Evolutionary conservation across 2,888 invertebrate genomes (phyloP).

Genomic region (Xanthia icteritia): DNA sequence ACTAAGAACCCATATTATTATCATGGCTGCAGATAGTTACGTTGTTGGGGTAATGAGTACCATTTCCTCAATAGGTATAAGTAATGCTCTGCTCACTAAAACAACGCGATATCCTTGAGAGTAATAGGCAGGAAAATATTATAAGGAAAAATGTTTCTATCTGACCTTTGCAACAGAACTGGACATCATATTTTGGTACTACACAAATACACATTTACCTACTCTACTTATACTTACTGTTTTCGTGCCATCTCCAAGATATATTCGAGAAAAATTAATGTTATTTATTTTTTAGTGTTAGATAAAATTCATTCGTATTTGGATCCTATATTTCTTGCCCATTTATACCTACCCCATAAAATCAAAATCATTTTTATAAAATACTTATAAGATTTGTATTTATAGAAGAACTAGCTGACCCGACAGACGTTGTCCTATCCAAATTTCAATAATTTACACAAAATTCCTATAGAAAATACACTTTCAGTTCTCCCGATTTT

Average conservation of each 20-base stretch:
- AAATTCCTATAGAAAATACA: no score
- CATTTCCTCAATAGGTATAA: slow-evolving; percentile 33
- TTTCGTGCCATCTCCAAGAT: background rate
- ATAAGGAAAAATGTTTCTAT: slow-evolving; percentile 35
- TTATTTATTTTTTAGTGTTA: background rate
- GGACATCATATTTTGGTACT: slow-evolving; percentile 15
- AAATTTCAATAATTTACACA: no score
- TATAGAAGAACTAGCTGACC: background rate
- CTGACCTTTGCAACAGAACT: slow-evolving; percentile 2
- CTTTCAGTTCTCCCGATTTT: background rate
- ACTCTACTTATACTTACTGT: background rate
- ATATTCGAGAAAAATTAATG: background rate
- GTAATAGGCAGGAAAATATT: slow-evolving; percentile 7
- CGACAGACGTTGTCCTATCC: background rate
- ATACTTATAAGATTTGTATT: background rate
- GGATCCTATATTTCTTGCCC: background rate
- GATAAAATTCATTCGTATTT: slow-evolving; percentile 3
- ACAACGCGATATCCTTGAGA: slow-evolving; percentile 27
- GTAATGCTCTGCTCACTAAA: slow-evolving; percentile 23
- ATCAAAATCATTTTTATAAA: slow-evolving; percentile 1
- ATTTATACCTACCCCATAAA: slow-evolving; percentile 17
- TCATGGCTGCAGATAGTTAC: slow-evolving; percentile 15
- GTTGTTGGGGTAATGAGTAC: slow-evolving; percentile 26
- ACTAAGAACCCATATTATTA: background rate
- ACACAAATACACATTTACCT: slow-evolving; percentile 1